Base-by-base conservation (phyloP, 2,113 vertebrate species). In the Struthio camelus region DNA sequence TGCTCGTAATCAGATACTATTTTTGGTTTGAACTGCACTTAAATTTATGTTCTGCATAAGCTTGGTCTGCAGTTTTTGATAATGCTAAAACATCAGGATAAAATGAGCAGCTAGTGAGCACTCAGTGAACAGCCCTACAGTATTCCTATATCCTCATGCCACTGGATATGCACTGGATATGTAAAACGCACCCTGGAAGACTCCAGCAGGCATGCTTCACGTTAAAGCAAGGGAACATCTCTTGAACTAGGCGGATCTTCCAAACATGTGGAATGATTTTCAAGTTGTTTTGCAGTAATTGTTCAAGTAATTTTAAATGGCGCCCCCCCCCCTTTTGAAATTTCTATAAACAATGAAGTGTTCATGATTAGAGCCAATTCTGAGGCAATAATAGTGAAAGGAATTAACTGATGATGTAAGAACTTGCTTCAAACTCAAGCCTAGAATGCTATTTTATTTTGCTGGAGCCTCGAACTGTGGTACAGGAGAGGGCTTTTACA, bases 151-250 rank as follows among this genome's bases (percentile, higher is more conserved):
- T 54, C 18, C 83, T 75, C 46, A 22, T 44, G 64, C 19, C 14
- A 24, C 58, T 34, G 44, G 71, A 24, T 34, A n/a, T 28, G 7
- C 3, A 54, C 2, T 25, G 30, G n/a, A n/a, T n/a, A n/a, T 1
- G 3, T 22, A n/a, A 30, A 19, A 48, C 14, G 1, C 10, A 34
- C 34, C 76, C 7, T 30, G 19, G 10, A 84, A 14, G 10, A 9
- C 76, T 18, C 54, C 28, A 42, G 4, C 8, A 82, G 44, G 6
- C 0, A 2, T 14, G 15, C 34, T 24, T 20, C 23, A 25, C 0
- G 0, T 14, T 14, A 17, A 90, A 46, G 22, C 32, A 30, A 87
- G 11, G 4, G 46, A 87, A 23, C 24, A 54, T 50, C 13, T 80
- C 27, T 42, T 84, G 73, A 51, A 85, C 53, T 13, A 84, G 65